Percentiles rank a stretch among this genome's conserved stretches.
Evolutionary conservation across 2,113 vertebrate species (phyloP).

Genomic region (Zosterops hypoxanthus): DNA sequence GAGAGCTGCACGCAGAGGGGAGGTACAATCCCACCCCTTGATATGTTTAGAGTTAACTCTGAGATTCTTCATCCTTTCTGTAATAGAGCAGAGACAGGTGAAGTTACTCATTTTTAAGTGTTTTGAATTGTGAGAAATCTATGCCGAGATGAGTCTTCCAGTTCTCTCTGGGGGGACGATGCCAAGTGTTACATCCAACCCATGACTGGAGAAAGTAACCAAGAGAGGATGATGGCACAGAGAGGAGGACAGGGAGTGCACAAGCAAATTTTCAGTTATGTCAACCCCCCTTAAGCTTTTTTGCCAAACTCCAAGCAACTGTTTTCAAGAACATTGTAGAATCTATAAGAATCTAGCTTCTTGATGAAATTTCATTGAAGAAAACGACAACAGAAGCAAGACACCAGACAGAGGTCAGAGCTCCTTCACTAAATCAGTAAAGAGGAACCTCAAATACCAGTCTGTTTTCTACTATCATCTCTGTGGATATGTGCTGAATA

Average conservation of each 20-base stretch:
- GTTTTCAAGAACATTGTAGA: neutral
- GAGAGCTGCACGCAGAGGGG: neutral
- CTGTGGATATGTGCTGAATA: neutral
- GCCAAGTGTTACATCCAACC: neutral
- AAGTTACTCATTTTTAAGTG: neutral
- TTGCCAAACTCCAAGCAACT: neutral
- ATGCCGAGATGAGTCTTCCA: neutral
- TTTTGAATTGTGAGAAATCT: neutral
- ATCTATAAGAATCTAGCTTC: neutral
- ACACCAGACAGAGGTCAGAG: accelerated
- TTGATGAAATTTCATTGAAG: neutral
- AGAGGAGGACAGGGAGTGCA: neutral
- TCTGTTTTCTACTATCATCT: neutral
- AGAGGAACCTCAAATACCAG: neutral
- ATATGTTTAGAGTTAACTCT: neutral
- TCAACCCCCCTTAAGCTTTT: neutral
- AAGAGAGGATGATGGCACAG: neutral
- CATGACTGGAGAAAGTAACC: neutral
- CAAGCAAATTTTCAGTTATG: neutral
- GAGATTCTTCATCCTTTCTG: neutral
- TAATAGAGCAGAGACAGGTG: neutral
- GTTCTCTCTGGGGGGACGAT: neutral
- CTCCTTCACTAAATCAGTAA: neutral
- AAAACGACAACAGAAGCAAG: neutral
- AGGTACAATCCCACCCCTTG: neutral